Conservation (phyloP, 2,797 vertebrate genomes). For the Hylomyscus alleni region DNA sequence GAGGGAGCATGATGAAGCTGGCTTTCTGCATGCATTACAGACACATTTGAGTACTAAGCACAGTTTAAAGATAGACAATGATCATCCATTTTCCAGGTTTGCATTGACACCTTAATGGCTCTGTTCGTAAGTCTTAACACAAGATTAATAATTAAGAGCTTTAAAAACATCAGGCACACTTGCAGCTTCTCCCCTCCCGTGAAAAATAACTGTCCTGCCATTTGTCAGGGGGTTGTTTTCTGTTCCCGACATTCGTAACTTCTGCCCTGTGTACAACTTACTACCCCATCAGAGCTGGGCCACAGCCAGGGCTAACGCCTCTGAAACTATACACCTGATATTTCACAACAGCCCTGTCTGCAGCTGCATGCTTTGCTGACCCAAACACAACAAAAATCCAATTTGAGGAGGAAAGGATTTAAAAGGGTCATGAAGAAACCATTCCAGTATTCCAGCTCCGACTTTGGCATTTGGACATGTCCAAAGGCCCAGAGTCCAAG, state of each 20-base stretch:
- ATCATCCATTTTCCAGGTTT: slow-evolving; percentile 67
- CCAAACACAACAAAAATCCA: slow-evolving; percentile 76
- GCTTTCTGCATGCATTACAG: slow-evolving; percentile 74
- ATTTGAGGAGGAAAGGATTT: slow-evolving; percentile 73
- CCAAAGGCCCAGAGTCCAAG: slow-evolving; percentile 81
- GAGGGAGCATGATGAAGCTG: slow-evolving; percentile 63
- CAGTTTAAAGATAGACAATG: slow-evolving; percentile 78
- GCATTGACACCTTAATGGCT: slow-evolving; percentile 77
- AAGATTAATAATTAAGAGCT: slow-evolving; percentile 81
- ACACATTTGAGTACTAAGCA: slow-evolving; percentile 79
- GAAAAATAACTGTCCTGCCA: slow-evolving; percentile 67
- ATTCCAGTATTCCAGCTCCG: slow-evolving; percentile 72
- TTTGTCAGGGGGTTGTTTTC: slow-evolving; percentile 48
- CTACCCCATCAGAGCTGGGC: slow-evolving; percentile 71
- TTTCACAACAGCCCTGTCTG: slow-evolving; percentile 75
- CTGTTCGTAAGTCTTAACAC: slow-evolving; percentile 72
- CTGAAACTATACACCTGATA: slow-evolving; percentile 76
- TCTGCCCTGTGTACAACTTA: slow-evolving; percentile 63
- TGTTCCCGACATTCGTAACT: slow-evolving; percentile 58
- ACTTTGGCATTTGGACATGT: slow-evolving; percentile 70
- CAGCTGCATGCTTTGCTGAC: slow-evolving; percentile 65
- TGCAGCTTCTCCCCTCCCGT: slow-evolving; percentile 56
- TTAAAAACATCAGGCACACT: slow-evolving; percentile 77
- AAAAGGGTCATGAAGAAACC: slow-evolving; percentile 69
- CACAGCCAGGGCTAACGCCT: slow-evolving; percentile 65